phyloP scores from a whole-genome alignment of 2,797 vertebrate genomes.

The Bucorvus abyssinicus region DNA sequence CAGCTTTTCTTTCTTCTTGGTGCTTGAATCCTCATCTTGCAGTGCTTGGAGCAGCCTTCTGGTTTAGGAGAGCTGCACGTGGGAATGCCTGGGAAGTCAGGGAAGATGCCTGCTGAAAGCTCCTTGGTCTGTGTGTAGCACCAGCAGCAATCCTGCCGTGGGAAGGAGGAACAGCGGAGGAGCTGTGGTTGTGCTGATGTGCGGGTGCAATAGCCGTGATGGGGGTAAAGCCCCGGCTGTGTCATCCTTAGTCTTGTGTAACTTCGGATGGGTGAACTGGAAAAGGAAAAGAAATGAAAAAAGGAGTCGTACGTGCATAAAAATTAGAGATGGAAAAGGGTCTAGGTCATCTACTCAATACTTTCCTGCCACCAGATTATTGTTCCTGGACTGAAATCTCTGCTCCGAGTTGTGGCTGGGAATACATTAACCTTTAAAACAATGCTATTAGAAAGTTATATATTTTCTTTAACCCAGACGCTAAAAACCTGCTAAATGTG shows the following conservation, averaged over 20 bases:
- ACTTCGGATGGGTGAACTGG: conserved; percentile 10
- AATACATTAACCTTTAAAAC: conserved; percentile 72
- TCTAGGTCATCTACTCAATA: conserved; percentile 20
- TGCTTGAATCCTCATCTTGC: neutral
- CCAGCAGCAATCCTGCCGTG: neutral
- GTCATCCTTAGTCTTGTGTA: neutral
- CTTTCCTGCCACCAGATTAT: conserved; percentile 9
- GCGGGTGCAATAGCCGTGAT: neutral
- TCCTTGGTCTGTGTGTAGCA: neutral
- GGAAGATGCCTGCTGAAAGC: neutral
- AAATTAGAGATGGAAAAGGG: conserved; percentile 24
- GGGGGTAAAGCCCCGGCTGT: neutral
- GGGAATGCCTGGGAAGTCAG: neutral
- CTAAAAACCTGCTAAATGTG: neutral
- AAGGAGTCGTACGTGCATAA: neutral
- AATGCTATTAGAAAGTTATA: conserved; percentile 14
- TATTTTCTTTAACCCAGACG: conserved; percentile 23
- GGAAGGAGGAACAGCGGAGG: neutral
- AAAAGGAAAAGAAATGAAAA: conserved; percentile 47
- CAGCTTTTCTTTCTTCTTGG: neutral
- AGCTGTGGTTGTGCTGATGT: neutral
- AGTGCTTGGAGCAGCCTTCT: neutral
- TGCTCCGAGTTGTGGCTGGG: neutral
- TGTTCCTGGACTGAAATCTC: conserved; percentile 17
- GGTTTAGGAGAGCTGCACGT: fast-evolving